A percentile compares a stretch with the other conserved stretches of the same genome.
Evolutionary conservation across 2,888 invertebrate species (phyloP).

Genomic region (Rugalucina vietnamica): DNA sequence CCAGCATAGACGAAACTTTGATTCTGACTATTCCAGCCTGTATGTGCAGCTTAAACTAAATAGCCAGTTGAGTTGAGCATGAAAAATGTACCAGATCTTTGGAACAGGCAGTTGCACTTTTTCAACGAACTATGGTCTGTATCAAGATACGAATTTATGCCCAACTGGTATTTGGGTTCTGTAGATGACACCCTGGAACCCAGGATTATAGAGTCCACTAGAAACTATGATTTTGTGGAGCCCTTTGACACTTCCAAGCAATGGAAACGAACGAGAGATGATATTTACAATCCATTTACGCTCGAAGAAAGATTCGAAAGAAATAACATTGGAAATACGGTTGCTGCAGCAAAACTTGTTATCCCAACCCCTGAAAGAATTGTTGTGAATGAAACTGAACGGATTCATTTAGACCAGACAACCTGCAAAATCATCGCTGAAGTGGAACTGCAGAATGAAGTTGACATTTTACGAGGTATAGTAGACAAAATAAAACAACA

Average conservation of each 20-base stretch:
- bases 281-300: slow-evolving; percentile 66
- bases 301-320: slow-evolving; percentile 62
- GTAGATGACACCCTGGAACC: slow-evolving; percentile 33
- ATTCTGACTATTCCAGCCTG: too few species aligned
- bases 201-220: slow-evolving; percentile 51
- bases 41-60: too few species aligned
- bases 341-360: slow-evolving; percentile 15
- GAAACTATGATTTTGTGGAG: slow-evolving; percentile 57
- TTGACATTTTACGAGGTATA: neutral
- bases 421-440: neutral
- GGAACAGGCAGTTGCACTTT: neutral
- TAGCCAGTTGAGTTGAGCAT: too few species aligned
- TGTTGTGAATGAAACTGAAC: neutral
- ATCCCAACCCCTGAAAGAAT: neutral
- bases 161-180: slow-evolving; percentile 52
- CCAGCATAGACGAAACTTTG: too few species aligned
- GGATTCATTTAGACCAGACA: neutral
- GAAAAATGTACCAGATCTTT: too few species aligned
- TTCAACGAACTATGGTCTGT: slow-evolving; percentile 22
- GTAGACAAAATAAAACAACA: too few species aligned
- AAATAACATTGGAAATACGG: slow-evolving; percentile 42
- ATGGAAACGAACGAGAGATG: slow-evolving; percentile 67
- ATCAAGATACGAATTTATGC: slow-evolving; percentile 36
- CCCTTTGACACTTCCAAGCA: slow-evolving; percentile 45
- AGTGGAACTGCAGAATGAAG: neutral